A percentile compares a stretch with the other conserved stretches of the same genome.
Evolutionary conservation across 2,797 vertebrate genomes (phyloP).

Genomic region (Sternotherus odoratus): DNA sequence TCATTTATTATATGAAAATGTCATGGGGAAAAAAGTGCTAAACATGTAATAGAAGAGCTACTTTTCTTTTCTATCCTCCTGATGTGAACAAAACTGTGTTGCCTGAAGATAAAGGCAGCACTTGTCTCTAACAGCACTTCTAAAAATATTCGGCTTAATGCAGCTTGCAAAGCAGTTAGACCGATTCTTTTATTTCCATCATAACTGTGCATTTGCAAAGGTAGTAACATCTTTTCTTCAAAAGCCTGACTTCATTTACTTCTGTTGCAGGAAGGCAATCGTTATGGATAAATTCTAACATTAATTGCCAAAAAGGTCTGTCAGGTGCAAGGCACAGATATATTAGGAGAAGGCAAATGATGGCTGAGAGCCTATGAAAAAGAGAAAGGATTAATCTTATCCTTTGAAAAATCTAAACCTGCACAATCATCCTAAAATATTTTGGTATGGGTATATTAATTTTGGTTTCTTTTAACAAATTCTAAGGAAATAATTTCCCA

Average conservation of each 20-base stretch:
- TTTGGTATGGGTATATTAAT: not conserved
- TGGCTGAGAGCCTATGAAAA: not conserved
- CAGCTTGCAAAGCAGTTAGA: not conserved
- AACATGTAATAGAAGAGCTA: not conserved
- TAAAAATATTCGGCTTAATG: not conserved
- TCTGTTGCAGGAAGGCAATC: not conserved
- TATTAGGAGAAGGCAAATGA: not conserved
- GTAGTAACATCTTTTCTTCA: not conserved
- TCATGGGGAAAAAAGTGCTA: not conserved
- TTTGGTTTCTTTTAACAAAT: not conserved
- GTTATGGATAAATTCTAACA: not conserved
- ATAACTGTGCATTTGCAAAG: not conserved
- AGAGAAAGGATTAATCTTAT: not conserved
- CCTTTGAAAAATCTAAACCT: not conserved
- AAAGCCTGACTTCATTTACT: not conserved
- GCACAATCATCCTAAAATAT: not conserved
- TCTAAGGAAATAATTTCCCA: not conserved
- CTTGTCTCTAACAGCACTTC: not conserved
- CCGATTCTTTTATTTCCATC: not conserved
- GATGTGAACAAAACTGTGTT: not conserved
- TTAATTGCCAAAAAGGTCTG: not conserved
- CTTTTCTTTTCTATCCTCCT: not conserved
- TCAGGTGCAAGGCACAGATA: not conserved
- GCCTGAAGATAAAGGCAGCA: not conserved
- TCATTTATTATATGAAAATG: not conserved